Evolutionary conservation across 1,140 invertebrate genomes (phyloP).

Genomic region (Drosophila nebulosa): DNA sequence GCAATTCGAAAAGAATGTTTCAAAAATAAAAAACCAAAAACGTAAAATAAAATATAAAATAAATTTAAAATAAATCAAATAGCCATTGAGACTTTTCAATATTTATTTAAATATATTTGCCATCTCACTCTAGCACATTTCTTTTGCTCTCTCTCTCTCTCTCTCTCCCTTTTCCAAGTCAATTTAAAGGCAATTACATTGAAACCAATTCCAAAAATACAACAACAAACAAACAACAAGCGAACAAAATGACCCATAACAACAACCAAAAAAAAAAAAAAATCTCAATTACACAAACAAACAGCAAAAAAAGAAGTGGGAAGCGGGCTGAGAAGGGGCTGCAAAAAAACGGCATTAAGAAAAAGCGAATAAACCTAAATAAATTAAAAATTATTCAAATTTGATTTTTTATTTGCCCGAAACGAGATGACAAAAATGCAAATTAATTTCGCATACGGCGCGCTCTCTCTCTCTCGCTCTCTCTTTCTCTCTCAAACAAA

Average conservation of each 20-base stretch:
- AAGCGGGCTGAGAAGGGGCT: too few species aligned
- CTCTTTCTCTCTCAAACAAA: conserved; percentile 17
- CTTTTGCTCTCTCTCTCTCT: background rate
- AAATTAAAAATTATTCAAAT: conserved; percentile 78
- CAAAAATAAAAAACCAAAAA: background rate
- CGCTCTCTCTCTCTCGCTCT: too few species aligned
- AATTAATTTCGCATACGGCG: conserved; percentile 73
- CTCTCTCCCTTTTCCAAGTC: conserved; percentile 9
- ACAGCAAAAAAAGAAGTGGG: background rate
- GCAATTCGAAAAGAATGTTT: conserved; percentile 39
- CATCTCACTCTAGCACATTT: background rate
- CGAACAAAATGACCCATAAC: conserved; percentile 9
- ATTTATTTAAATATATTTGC: conserved; percentile 8
- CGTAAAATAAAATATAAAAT: background rate
- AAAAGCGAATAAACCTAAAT: conserved; percentile 46
- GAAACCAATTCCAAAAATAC: conserved; percentile 31
- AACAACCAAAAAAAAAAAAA: conserved; percentile 3
- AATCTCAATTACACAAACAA: conserved; percentile 21
- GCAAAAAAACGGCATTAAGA: background rate
- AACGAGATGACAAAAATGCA: conserved; percentile 61
- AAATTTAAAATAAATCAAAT: conserved; percentile 1
- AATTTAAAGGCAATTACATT: conserved; percentile 54
- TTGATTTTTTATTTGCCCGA: conserved; percentile 67
- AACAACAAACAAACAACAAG: conserved; percentile 31
- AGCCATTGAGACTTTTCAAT: background rate